Evolutionary conservation across 2,888 invertebrate species (phyloP), one percentile per base, ranked within the genome.

Genomic region (Psylliodes chrysocephalus): DNA sequence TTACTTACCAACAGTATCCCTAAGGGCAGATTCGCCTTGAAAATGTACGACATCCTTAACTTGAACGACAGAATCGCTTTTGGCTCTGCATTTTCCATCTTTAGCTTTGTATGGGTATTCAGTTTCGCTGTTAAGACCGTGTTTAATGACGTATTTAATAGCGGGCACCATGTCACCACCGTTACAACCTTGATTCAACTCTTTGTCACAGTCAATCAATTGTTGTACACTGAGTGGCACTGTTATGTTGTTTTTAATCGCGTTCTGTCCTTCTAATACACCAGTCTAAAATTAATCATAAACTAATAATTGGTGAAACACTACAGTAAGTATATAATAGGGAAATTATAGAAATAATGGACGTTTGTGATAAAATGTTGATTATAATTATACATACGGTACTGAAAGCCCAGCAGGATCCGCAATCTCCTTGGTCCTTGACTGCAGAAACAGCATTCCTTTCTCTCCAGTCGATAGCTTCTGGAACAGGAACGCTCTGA

Each of bases 151-250:
- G 79, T 94, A 94, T 76, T 87, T 84, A 86, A 94, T 95, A 56
- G 94, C 94, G 77, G 91, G 86, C 83, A 94, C 92, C 88, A 89
- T 88, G 35, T 88, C 80, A 67, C 95, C 95, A 1, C 56, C 56
- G 54, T 95, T 95, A 73, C 91, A 89, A 77, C 93, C 89, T 84
- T 95, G 95, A 38, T 93, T 94, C 79, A 91, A 95, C 66, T 87
- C 84, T 30, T 7, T 10, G 1, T 82, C 75, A 79, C 96, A 96
- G 84, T 96, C 95, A 60, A 96, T 85, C 68, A 96, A 85, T 83
- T 96, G 95, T 84, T 96, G 95, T 83, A 96, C 95, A 71, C 94
- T 94, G 10, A 96, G 87, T 0, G 94, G n/a, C 18, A 44, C 17
- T 14, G 1, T 10, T 35, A 7, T 18, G 17, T 44, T 18, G 15